Conservation (phyloP, 2,888 invertebrate species). For the Tipula helvola region DNA sequence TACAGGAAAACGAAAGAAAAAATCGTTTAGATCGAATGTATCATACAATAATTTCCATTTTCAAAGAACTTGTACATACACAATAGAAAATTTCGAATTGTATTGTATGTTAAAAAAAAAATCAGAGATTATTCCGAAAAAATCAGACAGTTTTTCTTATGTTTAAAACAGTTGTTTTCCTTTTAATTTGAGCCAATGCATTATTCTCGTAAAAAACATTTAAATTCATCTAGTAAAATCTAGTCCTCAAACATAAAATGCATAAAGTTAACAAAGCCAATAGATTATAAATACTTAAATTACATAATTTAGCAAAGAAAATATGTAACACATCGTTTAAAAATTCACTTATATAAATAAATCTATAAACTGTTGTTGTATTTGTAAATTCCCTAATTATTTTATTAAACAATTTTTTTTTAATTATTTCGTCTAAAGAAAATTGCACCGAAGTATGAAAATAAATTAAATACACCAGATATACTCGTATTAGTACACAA, state of each 20-base stretch:
- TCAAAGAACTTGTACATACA: too few species aligned
- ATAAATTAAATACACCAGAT: neutral
- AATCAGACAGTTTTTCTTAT: too few species aligned
- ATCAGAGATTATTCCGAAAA: too few species aligned
- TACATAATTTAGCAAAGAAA: neutral
- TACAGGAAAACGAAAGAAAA: too few species aligned
- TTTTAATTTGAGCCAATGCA: neutral
- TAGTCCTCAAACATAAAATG: neutral
- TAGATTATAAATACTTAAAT: neutral
- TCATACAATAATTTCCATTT: neutral
- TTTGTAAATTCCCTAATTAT: neutral
- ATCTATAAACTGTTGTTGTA: neutral
- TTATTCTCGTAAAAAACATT: neutral
- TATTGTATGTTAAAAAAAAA: too few species aligned
- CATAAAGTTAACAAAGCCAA: neutral
- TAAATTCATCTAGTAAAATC: neutral
- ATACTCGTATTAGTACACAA: neutral
- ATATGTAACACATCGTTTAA: neutral
- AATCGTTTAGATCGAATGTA: too few species aligned
- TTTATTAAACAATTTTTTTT: neutral
- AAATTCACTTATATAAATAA: neutral
- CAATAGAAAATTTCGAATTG: too few species aligned
- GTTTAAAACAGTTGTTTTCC: too few species aligned
- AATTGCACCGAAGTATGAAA: neutral
- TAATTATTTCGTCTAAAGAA: neutral